Conservation (phyloP, 2,797 vertebrate species). For the Platalea minor region DNA sequence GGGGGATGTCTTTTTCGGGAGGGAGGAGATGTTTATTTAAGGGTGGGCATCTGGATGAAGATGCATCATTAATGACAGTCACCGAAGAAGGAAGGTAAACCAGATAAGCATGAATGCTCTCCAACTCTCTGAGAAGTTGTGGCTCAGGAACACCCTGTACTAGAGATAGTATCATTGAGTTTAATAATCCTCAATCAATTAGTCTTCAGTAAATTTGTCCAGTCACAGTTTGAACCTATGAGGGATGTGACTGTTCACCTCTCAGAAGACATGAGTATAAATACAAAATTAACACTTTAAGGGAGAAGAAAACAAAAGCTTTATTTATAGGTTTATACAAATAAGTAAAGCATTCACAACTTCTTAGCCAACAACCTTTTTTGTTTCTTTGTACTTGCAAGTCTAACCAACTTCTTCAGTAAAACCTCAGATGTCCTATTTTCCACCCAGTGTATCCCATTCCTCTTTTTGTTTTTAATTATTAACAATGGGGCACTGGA, state of each 20-base stretch:
- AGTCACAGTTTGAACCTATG: background rate
- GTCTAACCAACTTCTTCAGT: background rate
- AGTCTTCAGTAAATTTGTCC: background rate
- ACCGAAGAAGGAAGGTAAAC: background rate
- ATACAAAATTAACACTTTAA: background rate
- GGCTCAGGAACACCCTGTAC: background rate
- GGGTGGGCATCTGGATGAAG: background rate
- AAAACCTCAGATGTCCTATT: background rate
- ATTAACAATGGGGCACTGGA: background rate
- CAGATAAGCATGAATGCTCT: background rate
- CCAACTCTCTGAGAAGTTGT: background rate
- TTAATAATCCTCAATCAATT: background rate
- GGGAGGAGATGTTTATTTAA: background rate
- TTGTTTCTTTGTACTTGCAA: background rate
- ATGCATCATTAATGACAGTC: background rate
- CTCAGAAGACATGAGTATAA: background rate
- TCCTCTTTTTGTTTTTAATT: background rate
- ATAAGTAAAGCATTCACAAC: background rate
- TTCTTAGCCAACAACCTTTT: background rate
- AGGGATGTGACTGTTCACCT: background rate
- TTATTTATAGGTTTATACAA: background rate
- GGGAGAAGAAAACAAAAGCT: background rate
- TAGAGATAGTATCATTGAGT: background rate
- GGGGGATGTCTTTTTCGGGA: background rate
- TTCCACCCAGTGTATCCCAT: background rate